Base-by-base conservation (phyloP, 2,113 vertebrate genomes). In the Lipophrys pholis region DNA sequence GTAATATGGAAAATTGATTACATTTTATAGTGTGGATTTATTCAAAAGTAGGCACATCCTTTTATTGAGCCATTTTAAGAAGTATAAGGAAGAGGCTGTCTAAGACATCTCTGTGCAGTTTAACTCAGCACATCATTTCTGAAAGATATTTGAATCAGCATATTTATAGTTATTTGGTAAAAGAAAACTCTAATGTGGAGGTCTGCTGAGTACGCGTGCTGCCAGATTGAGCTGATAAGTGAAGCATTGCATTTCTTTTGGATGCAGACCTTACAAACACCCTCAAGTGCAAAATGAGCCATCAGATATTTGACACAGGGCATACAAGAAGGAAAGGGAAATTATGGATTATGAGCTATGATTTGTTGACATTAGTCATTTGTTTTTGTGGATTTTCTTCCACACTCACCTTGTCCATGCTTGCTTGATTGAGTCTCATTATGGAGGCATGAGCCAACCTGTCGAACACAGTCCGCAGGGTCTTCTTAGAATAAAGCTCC, bases 381-480 rank as follows among this genome's bases (percentile, higher is more conserved):
- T n/a, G n/a, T n/a, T n/a, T n/a, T n/a, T n/a, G n/a, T n/a, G n/a
- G n/a, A n/a, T 30, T 30, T 30, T 30, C 4, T 30, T 4, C 21
- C 21, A 72, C 51, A 72, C 54, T 67, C 66, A 83, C 98, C 96
- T 99, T 99, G 87, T 99, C 98, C 98, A 99, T 99, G 91, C 98
- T 99, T 16, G 97, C 96, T 85, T 97, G 96, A 88, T 99, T 99
- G 53, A 99, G 95, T 55, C 97, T 96, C 97, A 99, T 99, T 55
- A 99, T 99, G 5, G 98, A 99, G 5, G 97, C 95, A 0, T 99
- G 97, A 30, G 97, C 97, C 39, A 99, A 93, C 41, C 97, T 94
- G 90, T 99, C 96, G 0, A 97, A 99, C 57, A 99, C 93, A 0
- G 97, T 97, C 67, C 97, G 92, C 74, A 99, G 92, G 1, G 97